Evolutionary conservation across 2,797 vertebrate species (phyloP).

Genomic region (Tympanoctomys barrerae): DNA sequence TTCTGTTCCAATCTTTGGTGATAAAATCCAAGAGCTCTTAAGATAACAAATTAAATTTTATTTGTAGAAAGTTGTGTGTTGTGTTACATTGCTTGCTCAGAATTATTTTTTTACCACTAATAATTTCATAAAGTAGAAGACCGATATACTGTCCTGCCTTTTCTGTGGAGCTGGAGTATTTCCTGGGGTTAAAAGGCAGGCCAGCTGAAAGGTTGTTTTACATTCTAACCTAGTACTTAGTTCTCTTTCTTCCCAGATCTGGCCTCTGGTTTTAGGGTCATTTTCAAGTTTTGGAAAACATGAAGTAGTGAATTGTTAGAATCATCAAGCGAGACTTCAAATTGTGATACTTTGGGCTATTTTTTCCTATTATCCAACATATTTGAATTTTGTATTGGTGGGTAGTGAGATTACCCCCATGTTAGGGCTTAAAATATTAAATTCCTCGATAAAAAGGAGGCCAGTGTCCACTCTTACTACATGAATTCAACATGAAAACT

Average conservation of each 20-base stretch:
- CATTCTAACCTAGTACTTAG: constrained; percentile 85
- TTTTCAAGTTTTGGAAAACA: constrained; percentile 83
- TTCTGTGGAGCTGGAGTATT: constrained; percentile 82
- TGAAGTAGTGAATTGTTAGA: constrained; percentile 75
- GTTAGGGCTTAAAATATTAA: not conserved
- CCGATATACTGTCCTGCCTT: constrained; percentile 84
- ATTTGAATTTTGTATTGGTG: constrained; percentile 43
- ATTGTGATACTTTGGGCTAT: not conserved
- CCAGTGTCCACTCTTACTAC: not conserved
- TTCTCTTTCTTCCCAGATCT: constrained; percentile 79
- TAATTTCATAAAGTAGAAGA: constrained; percentile 85
- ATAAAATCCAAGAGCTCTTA: constrained; percentile 78
- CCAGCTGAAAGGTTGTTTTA: constrained; percentile 87
- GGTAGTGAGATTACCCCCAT: constrained; percentile 16
- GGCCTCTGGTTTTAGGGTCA: constrained; percentile 84
- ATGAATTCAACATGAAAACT: not conserved
- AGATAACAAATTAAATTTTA: constrained; percentile 83
- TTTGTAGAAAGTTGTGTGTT: constrained; percentile 76
- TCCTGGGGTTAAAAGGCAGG: constrained; percentile 87
- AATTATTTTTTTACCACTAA: constrained; percentile 87
- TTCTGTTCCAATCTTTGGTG: constrained; percentile 73
- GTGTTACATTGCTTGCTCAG: constrained; percentile 78
- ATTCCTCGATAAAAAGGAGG: constrained; percentile 34
- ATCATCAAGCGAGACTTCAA: constrained; percentile 47
- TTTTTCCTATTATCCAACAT: not conserved